A percentile compares a stretch with the other conserved stretches of the same genome.
phyloP scores from a whole-genome alignment of 2,797 vertebrate genomes.

The Coregonus ussuriensis region DNA sequence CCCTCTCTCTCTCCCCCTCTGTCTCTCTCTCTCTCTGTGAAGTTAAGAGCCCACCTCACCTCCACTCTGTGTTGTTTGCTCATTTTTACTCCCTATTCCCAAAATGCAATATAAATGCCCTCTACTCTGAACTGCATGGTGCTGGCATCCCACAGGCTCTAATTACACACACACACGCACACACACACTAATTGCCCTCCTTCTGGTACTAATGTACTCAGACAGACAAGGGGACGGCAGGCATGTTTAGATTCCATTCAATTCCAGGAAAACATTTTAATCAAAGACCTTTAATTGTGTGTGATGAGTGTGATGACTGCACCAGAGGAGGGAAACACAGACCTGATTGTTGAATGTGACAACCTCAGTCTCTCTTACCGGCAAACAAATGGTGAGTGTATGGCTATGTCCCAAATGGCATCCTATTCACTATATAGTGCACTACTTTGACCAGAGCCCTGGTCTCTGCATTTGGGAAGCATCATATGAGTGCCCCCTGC shows the following conservation, averaged over 20 bases:
- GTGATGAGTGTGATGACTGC: neutral
- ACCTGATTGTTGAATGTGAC: neutral
- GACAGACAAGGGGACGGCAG: neutral
- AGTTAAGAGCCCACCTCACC: too few species aligned
- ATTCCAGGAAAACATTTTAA: slow-evolving; percentile 1
- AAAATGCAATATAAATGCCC: neutral
- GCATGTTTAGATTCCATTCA: neutral
- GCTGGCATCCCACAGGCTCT: neutral
- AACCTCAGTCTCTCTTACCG: neutral
- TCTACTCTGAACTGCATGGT: neutral
- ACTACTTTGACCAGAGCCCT: neutral
- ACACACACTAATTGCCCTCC: neutral
- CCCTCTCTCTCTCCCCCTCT: neutral
- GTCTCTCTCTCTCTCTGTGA: neutral
- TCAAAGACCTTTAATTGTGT: neutral
- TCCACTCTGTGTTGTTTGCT: neutral
- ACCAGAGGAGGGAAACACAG: neutral
- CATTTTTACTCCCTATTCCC: neutral
- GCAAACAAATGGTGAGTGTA: neutral
- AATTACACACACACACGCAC: neutral
- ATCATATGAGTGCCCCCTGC: neutral
- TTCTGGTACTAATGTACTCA: neutral
- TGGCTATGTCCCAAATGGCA: neutral
- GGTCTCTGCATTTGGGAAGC: neutral
- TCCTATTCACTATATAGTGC: neutral